Percentiles rank a stretch among this genome's conserved stretches.
Conservation (phyloP, 2,113 vertebrate genomes). For the Pontoporia blainvillei region DNA sequence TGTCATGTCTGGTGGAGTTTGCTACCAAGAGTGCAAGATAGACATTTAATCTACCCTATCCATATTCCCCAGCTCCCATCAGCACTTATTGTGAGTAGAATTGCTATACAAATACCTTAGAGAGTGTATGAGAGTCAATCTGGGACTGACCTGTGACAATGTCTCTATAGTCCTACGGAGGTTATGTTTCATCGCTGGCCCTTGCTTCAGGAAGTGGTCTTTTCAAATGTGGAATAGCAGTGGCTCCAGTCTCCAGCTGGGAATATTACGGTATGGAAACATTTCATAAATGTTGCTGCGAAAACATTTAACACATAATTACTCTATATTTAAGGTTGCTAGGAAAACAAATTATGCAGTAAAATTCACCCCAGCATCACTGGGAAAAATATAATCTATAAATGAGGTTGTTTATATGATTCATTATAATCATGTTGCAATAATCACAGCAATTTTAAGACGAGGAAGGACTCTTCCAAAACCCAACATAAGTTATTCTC, state of each 20-base stretch:
- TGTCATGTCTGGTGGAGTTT: not conserved
- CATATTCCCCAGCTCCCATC: not conserved
- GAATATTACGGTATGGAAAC: slow-evolving; percentile 95
- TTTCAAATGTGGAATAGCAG: slow-evolving; percentile 96
- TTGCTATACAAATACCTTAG: not conserved
- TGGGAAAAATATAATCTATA: slow-evolving; percentile 60
- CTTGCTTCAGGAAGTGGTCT: slow-evolving; percentile 93
- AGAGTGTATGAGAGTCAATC: not conserved
- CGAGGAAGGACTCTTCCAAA: not conserved
- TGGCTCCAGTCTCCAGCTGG: slow-evolving; percentile 98
- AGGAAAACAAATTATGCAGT: slow-evolving; percentile 65
- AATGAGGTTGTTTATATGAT: slow-evolving; percentile 29
- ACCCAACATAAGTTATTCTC: not conserved
- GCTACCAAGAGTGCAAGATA: not conserved
- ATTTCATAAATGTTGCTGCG: slow-evolving; percentile 69
- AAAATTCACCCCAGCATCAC: slow-evolving; percentile 59
- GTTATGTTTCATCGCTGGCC: slow-evolving; percentile 93
- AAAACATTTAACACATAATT: slow-evolving; percentile 72
- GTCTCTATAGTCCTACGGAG: slow-evolving; percentile 93
- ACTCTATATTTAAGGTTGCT: slow-evolving; percentile 71
- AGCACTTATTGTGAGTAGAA: not conserved
- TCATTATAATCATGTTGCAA: slow-evolving; percentile 12
- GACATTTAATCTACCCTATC: not conserved
- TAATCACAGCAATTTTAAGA: slow-evolving; percentile 14
- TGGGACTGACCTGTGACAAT: slow-evolving; percentile 61